Evolutionary conservation across 2,888 invertebrate species (phyloP).

Genomic region (Coelogynopora nodosa): DNA sequence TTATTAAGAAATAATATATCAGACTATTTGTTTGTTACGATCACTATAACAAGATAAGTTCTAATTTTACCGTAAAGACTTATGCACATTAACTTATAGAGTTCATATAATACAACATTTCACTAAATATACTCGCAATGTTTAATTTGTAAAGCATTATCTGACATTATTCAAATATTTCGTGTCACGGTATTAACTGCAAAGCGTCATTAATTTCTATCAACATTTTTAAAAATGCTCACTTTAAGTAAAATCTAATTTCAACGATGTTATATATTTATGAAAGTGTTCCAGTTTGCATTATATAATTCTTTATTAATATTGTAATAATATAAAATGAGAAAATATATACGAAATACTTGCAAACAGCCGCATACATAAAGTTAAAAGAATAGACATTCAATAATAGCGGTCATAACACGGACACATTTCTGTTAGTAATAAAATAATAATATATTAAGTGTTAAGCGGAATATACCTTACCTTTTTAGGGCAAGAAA

Average conservation of each 20-base stretch:
- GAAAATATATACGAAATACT: not conserved
- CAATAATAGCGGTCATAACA: not conserved
- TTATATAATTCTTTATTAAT: not conserved
- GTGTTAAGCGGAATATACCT: not conserved
- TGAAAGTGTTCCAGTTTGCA: not conserved
- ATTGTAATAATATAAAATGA: not conserved
- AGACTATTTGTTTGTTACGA: not conserved
- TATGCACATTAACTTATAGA: not conserved
- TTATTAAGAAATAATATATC: not conserved
- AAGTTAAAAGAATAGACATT: not conserved
- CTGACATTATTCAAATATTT: not conserved
- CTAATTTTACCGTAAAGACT: not conserved
- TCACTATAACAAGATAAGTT: not conserved
- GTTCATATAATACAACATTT: not conserved
- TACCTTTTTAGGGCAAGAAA: not conserved
- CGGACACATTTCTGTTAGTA: not conserved
- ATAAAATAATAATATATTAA: not conserved
- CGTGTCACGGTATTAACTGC: not conserved
- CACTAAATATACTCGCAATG: not conserved
- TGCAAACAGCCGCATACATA: not conserved
- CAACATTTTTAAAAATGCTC: not conserved
- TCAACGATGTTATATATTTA: not conserved
- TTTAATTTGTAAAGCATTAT: not conserved
- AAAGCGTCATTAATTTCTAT: not conserved
- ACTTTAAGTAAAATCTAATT: not conserved